phyloP scores from a whole-genome alignment of 2,113 vertebrate species.

The Podocnemis expansa region DNA sequence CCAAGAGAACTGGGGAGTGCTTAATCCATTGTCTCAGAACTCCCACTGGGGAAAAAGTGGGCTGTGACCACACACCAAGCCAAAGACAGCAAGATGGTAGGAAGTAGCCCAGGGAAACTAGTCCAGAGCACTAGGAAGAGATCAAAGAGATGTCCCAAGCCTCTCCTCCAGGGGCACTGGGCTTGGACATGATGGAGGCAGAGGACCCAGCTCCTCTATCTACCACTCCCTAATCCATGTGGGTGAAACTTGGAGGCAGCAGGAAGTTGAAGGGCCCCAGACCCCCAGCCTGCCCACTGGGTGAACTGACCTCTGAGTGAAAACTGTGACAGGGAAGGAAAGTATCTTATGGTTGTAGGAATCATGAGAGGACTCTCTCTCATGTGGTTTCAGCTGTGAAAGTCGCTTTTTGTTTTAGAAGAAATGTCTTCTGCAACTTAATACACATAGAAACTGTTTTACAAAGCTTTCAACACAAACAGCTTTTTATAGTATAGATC shows the following conservation, averaged over 20 bases:
- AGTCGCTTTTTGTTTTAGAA: neutral
- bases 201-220: neutral
- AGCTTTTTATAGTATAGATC: neutral
- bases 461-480: constrained; percentile 55
- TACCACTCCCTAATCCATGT: neutral
- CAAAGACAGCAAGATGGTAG: neutral
- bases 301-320: neutral
- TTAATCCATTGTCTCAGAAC: neutral
- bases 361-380: constrained; percentile 61
- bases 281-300: neutral
- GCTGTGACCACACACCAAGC: neutral
- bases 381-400: constrained; percentile 63
- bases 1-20: neutral
- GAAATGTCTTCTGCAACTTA: constrained; percentile 45
- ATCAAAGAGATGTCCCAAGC: neutral
- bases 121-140: neutral
- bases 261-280: neutral
- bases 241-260: neutral
- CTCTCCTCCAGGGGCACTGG: neutral
- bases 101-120: neutral
- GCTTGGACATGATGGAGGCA: neutral
- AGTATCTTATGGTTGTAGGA: constrained; percentile 51
- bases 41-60: neutral
- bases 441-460: constrained; percentile 40
- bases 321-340: constrained; percentile 36